Evolutionary conservation across 2,113 vertebrate species (phyloP), one percentile per base, ranked within the genome.

Genomic region (Saccopteryx bilineata): DNA sequence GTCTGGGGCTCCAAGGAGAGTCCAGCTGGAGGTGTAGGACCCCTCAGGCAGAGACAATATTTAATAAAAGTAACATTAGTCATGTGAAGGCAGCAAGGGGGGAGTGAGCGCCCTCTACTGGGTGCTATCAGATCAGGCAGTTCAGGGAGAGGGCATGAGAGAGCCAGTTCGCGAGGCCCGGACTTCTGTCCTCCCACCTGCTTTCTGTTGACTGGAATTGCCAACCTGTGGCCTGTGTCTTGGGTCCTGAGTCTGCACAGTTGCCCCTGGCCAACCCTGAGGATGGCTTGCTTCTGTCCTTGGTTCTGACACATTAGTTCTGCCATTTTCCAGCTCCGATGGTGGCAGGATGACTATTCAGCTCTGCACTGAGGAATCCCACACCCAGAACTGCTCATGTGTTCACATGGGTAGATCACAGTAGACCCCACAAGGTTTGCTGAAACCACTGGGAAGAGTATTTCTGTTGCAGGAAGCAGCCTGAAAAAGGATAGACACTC

Each of bases 181-280:
- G 72, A 15, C 21, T 23, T 71, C 9, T 18, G 33, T 13, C 19
- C 26, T 50, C 21, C 9, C n/a, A 28, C 1, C 0, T 33, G 60
- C 26, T 33, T 12, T 33, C 56, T 61, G 48, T 14, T 4, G n/a
- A 71, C 66, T 0, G 1, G 52, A 58, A 46, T 23, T 31, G 31
- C 39, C 19, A 0, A 15, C 66, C 28, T 23, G 3, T 28, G 52
- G 46, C 58, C 60, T 74, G 1, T 9, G 10, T 52, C 21, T 78
- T 7, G 0, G 9, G 18, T 63, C 13, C 75, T 21, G 12, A 9
- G 0, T 82, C 50, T 26, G 14, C 31, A 8, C 7, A 9, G 1
- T 10, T 52, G 12, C 17, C 63, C 9, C 24, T 5, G 6, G 58
- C 50, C n/a, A 11, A 12, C 61, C 72, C 33, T 86, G n/a, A 0